Evolutionary conservation across 2,888 invertebrate genomes (phyloP).

Genomic region (Sarcophaga rosellei): DNA sequence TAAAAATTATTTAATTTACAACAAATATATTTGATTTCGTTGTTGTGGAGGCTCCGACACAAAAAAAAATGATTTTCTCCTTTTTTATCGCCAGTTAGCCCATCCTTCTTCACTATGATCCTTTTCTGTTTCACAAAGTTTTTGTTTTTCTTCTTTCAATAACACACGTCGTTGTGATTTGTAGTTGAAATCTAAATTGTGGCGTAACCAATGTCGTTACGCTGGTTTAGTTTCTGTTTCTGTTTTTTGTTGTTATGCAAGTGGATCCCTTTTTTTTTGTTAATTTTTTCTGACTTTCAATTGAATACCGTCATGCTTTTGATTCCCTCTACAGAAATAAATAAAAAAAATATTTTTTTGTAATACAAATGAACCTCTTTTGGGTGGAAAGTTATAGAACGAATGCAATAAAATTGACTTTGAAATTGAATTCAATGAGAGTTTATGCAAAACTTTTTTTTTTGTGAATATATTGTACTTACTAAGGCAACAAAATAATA

Average conservation of each 20-base stretch:
- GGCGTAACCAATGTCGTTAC: conserved; percentile 10
- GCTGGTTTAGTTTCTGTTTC: neutral
- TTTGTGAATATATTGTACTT: neutral
- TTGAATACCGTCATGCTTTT: conserved; percentile 6
- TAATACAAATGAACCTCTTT: neutral
- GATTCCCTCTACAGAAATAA: neutral
- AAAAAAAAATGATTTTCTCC: too few species aligned
- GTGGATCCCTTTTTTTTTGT: neutral
- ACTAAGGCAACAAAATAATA: too few species aligned
- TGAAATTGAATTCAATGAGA: conserved; percentile 43
- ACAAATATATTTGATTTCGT: too few species aligned
- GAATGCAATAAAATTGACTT: conserved; percentile 38
- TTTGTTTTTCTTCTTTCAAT: conserved; percentile 16
- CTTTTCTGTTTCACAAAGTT: neutral
- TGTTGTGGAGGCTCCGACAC: too few species aligned
- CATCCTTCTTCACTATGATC: neutral
- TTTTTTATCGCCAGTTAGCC: neutral
- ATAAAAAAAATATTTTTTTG: neutral
- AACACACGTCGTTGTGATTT: conserved; percentile 39
- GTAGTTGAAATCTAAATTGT: conserved; percentile 43
- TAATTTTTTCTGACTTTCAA: neutral
- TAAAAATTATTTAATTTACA: too few species aligned
- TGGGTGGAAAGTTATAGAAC: neutral
- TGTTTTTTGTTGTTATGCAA: neutral
- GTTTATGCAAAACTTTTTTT: conserved; percentile 28